These are phyloP conservation scores for Procambarus clarkii DNA, from an alignment of 1,140 invertebrate genomes.

Conservation along the genomic window DNA sequence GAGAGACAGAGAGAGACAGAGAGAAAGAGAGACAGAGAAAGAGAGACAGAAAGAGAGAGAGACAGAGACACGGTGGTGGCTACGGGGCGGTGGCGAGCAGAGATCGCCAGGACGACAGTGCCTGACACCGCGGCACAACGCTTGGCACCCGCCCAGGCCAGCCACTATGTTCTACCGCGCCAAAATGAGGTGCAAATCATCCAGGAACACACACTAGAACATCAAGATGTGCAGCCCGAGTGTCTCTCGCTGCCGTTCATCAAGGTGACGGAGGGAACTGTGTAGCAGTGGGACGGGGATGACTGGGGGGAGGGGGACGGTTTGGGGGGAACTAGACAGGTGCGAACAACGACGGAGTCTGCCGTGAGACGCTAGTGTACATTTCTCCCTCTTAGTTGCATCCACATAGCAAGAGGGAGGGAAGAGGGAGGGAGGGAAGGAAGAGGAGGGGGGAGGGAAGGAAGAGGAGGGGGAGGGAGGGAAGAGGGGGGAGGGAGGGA, in stretches of 20 bases:
- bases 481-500: neutral
- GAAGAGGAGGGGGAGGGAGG: neutral
- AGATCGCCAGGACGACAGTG: neutral
- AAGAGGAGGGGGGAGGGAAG: neutral
- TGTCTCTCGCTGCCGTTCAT: too few relatives aligned
- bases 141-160: constrained; percentile 20
- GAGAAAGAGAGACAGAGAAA: too few relatives aligned
- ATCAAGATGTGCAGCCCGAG: too few relatives aligned
- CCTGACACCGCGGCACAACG: neutral
- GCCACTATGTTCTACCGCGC: neutral
- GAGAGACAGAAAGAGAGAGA: neutral
- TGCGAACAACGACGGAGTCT: too few relatives aligned
- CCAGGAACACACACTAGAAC: neutral
- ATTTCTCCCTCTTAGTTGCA: too few relatives aligned
- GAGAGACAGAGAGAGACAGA: neutral
- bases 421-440: too few relatives aligned
- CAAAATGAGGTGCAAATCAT: neutral
- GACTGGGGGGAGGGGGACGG: neutral
- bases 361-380: too few relatives aligned
- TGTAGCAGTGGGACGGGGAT: neutral
- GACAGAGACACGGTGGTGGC: neutral
- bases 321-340: too few relatives aligned
- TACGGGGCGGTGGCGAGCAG: neutral
- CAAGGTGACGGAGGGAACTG: too few relatives aligned
- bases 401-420: too few relatives aligned